Conservation (phyloP, 2,113 vertebrate species). For the Drymodes brunneopygia region DNA sequence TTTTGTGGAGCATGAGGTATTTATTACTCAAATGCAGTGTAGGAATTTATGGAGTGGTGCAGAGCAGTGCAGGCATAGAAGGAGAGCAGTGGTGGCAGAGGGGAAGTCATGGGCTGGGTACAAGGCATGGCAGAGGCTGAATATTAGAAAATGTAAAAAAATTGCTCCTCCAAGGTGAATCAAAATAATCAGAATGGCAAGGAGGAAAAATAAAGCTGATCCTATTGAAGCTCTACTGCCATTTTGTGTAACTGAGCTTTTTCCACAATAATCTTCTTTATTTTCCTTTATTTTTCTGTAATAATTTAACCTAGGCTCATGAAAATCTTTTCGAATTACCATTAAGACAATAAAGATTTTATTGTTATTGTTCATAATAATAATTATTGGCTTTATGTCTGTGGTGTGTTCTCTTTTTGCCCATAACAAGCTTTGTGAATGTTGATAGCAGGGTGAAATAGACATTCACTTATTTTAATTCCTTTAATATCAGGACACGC, state of each 20-base stretch:
- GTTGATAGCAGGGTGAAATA: neutral
- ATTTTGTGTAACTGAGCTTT: neutral
- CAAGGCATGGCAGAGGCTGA: accelerated
- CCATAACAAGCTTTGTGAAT: neutral
- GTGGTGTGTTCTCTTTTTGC: neutral
- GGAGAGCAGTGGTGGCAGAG: accelerated
- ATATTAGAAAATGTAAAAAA: neutral
- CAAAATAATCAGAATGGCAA: neutral
- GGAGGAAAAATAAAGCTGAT: neutral
- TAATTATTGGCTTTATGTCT: neutral
- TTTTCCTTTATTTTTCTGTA: neutral
- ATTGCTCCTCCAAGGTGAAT: neutral
- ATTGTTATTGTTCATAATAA: neutral
- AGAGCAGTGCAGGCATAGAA: neutral
- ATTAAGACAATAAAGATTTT: neutral
- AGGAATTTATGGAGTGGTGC: neutral
- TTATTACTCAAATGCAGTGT: neutral
- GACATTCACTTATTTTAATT: neutral
- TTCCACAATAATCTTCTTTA: neutral
- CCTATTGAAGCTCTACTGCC: neutral
- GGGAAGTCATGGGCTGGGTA: neutral
- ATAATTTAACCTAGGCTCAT: neutral
- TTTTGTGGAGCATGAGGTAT: neutral
- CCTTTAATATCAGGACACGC: neutral
- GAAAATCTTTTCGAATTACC: neutral